Base-by-base conservation (phyloP, 2,797 vertebrate species). In the Lepidocolaptes lacrymiger region DNA sequence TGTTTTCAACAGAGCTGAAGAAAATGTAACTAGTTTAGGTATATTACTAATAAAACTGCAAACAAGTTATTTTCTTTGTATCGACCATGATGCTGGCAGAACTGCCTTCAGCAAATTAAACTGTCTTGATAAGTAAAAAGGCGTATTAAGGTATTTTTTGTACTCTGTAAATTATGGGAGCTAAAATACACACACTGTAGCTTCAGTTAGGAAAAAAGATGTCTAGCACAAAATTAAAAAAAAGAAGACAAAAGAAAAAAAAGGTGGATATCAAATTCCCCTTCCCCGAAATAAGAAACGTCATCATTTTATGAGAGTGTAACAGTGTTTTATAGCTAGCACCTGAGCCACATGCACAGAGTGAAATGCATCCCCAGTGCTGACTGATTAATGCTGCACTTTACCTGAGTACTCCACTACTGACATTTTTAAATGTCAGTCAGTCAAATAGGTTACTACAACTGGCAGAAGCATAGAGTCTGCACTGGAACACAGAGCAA, bases 51-150 rank as follows among this genome's bases (percentile, higher is more conserved):
- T 78, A 34, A 73, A 75, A 81, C 44, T 55, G 55, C 32, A 91
- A 34, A 59, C 19, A 91, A 16, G n/a, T 67, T 92, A 20, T 51
- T 92, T 63, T 90, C 41, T 88, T 62, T 56, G 34, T 41, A 18
- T 94, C 71, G 51, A 81, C 88, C 52, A 16, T 79, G 69, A 71
- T 91, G 66, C 75, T 78, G 87, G 34, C 34, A 67, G 58, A 95
- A 84, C 64, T 95, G 73, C 51, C 41, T 87, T 83, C 88, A 82
- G 83, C 66, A 94, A 92, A 85, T 95, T 51, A 89, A 81, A 74
- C 34, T 28, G 19, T 84, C 23, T 63, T 87, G 56, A 23, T 84
- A 92, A 94, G 72, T 89, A 88, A 96, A 80, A 51, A 81, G 10
- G 7, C 21, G 13, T 41, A 6, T 78, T 72, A 49, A 85, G 39